These are phyloP conservation scores for Apus apus DNA, from an alignment of 2,113 vertebrate genomes.

Conservation along the genomic window DNA sequence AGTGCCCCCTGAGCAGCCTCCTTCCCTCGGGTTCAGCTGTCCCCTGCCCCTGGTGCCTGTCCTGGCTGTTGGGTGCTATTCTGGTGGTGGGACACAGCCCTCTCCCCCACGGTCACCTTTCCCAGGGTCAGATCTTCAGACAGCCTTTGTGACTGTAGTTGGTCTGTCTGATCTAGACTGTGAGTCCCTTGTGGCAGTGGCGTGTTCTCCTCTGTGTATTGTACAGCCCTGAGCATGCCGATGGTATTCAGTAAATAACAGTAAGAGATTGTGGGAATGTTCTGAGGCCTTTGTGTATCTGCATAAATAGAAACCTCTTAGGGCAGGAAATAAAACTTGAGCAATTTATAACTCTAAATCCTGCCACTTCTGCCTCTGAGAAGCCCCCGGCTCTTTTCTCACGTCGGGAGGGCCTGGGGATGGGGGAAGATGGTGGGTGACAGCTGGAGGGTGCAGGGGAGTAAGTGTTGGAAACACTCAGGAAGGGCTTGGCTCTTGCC, in stretches of 20 bases:
- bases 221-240: conserved; percentile 12
- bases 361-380: conserved; percentile 60
- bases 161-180: conserved; percentile 62
- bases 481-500: background rate
- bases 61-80: background rate
- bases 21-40: background rate
- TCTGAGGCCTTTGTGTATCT: conserved; percentile 60
- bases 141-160: conserved; percentile 58
- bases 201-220: conserved; percentile 65
- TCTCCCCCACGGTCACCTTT: conserved; percentile 58
- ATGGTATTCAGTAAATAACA: conserved; percentile 60
- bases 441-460: conserved; percentile 12
- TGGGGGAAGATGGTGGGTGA: background rate
- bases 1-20: background rate
- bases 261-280: conserved; percentile 64
- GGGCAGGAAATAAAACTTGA: conserved; percentile 64
- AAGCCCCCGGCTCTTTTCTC: conserved; percentile 57
- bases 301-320: conserved; percentile 68
- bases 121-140: conserved; percentile 60
- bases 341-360: conserved; percentile 63
- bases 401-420: conserved; percentile 14
- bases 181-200: conserved; percentile 61
- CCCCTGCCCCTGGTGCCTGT: background rate
- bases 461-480: background rate
- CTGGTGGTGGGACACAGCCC: background rate